These are phyloP conservation scores for Aldrovandia affinis DNA, from an alignment of 2,797 vertebrate genomes.

Conservation along the genomic window DNA sequence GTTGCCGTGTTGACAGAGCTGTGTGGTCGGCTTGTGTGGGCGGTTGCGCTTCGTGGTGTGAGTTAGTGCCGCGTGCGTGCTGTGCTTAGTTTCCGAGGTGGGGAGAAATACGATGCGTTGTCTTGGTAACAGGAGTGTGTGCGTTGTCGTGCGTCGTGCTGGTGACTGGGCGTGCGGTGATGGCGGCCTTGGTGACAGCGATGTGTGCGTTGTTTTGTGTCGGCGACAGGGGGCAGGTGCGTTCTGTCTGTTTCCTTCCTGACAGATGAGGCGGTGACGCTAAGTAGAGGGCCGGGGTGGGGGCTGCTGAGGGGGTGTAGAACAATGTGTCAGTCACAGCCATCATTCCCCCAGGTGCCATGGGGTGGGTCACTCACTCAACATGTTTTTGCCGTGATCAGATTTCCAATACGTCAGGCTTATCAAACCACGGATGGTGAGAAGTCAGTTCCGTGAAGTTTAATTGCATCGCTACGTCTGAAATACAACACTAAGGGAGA, in stretches of 20 bases:
- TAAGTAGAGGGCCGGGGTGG: neutral
- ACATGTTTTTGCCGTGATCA: slow-evolving; percentile 38
- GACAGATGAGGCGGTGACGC: neutral
- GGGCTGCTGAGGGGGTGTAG: neutral
- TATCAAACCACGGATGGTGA: slow-evolving; percentile 12
- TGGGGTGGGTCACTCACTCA: slow-evolving; percentile 18
- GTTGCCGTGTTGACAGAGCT: no score
- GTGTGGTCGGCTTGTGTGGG: no score
- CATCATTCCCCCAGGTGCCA: slow-evolving; percentile 31
- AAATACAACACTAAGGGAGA: slow-evolving; percentile 7
- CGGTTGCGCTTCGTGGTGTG: no score
- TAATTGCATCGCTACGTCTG: slow-evolving; percentile 31
- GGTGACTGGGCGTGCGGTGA: no score
- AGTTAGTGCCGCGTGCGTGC: no score
- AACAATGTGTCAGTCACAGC: slow-evolving; percentile 7
- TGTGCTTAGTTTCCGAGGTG: no score
- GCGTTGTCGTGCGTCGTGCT: no score
- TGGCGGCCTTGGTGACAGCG: no score
- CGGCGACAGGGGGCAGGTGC: neutral
- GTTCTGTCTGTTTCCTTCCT: neutral
- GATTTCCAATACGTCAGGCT: slow-evolving; percentile 34
- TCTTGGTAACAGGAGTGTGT: no score
- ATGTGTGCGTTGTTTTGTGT: no score
- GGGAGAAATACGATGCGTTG: no score
- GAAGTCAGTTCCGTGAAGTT: slow-evolving; percentile 15